Evolutionary conservation across 2,113 vertebrate species (phyloP), one percentile per base, ranked within the genome.

Genomic region (Miniopterus natalensis): DNA sequence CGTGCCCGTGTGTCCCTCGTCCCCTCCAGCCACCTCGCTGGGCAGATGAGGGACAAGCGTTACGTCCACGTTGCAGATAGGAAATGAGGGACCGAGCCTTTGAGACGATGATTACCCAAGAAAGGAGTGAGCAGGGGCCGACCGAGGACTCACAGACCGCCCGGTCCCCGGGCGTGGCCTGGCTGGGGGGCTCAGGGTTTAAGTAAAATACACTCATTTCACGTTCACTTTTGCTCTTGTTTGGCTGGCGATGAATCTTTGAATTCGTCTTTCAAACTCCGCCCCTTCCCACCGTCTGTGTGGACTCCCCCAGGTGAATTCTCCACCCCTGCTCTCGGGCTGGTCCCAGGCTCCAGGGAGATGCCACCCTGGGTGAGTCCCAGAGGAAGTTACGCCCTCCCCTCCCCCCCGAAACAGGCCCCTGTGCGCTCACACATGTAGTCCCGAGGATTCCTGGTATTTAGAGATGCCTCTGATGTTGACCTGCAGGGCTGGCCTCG

Each of bases 171-270:
- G 1, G 14, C 65, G 11, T 14, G 0, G 61, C 23, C 87, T 75
- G 3, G 65, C 27, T 15, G 20, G 51, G 11, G 15, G 74, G 36
- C 78, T 71, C 11, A 2, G 1, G 3, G 29, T 57, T 47, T 14
- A 40, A 23, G 70, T 63, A 73, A 92, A 84, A 73, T 45, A 53
- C 4, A 4, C 1, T 45, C 5, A 63, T 79, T 92, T 88, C 93
- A 94, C 91, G 96, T 97, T 96, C 93, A 20, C 79, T 95, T 96
- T 96, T 81, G 61, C 29, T 75, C 78, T 59, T 8, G 4, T 18
- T 20, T 23, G 49, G 70, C 14, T 14, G 74, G 70, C 36, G 11
- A 21, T 13, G 57, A 40, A 27, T 65, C 78, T 85, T 87, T 66
- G 29, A 21, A 36, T n/a, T 68, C 61, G n/a, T 29, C 92, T 57